phyloP scores from a whole-genome alignment of 2,113 vertebrate genomes.

The Cinclus cinclus region DNA sequence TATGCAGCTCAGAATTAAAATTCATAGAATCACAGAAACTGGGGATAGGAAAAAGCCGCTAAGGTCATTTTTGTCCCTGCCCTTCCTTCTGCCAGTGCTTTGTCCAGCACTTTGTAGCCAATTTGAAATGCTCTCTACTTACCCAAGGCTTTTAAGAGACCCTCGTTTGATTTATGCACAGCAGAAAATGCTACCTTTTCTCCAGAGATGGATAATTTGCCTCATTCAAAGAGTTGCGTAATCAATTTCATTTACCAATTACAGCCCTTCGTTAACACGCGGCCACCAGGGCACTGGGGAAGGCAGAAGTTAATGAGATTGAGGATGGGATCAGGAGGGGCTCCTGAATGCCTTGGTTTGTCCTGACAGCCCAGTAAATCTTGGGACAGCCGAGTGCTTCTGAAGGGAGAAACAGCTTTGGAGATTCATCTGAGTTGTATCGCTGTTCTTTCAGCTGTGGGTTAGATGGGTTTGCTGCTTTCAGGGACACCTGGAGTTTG shows the following conservation, averaged over 20 bases:
- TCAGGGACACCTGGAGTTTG: background rate
- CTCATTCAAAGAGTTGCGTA: constrained; percentile 21
- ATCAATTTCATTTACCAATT: constrained; percentile 65
- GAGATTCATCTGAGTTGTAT: background rate
- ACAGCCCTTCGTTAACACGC: background rate
- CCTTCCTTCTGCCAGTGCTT: constrained; percentile 32
- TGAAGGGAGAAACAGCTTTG: background rate
- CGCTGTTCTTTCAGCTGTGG: background rate
- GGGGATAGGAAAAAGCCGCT: background rate
- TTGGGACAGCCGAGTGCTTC: background rate
- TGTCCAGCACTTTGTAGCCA: constrained; percentile 8
- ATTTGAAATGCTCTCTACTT: constrained; percentile 36
- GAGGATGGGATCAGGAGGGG: constrained; percentile 48
- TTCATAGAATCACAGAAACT: constrained; percentile 30
- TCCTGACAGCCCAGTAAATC: constrained; percentile 55
- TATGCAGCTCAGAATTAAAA: constrained; percentile 29
- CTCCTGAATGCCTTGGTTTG: constrained; percentile 1
- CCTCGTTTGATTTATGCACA: background rate
- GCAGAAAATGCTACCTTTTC: constrained; percentile 31
- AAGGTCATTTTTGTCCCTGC: constrained; percentile 4
- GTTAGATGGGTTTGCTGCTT: background rate
- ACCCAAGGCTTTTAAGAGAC: constrained; percentile 37
- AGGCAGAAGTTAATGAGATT: constrained; percentile 59
- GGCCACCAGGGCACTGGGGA: background rate
- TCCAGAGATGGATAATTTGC: constrained; percentile 40